Conservation (phyloP, 2,888 invertebrate species). For the Salticus scenicus region DNA sequence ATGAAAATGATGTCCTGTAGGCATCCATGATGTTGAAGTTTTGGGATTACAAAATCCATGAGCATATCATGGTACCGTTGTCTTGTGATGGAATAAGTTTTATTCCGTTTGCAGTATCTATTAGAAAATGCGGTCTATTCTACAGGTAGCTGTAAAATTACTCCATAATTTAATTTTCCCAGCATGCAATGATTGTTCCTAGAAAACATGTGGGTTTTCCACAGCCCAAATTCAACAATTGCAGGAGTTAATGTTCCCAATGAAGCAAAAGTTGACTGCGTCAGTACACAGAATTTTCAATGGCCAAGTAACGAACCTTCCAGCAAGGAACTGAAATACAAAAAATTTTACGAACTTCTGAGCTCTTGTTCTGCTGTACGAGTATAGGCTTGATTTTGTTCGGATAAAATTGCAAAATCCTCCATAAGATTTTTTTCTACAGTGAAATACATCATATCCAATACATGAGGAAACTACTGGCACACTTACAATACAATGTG, state of each 20-base stretch:
- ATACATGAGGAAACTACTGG: slow-evolving; percentile 15
- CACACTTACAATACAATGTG: not conserved
- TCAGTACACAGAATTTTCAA: slow-evolving; percentile 15
- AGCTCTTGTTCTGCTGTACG: not conserved
- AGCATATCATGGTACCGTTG: not conserved
- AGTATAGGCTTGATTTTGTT: slow-evolving; percentile 20
- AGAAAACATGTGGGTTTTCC: not conserved
- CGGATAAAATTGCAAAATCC: slow-evolving; percentile 2
- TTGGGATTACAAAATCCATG: not conserved
- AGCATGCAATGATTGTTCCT: not conserved
- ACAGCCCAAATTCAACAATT: slow-evolving; percentile 16
- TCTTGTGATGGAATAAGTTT: not conserved
- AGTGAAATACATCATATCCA: slow-evolving; percentile 38
- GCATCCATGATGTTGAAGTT: not conserved
- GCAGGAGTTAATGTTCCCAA: slow-evolving; percentile 18
- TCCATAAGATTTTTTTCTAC: slow-evolving; percentile 2
- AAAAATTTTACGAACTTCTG: slow-evolving; percentile 1
- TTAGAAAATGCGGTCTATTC: not conserved
- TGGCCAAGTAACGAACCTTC: not conserved
- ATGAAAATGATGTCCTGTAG: not conserved
- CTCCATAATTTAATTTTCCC: not conserved
- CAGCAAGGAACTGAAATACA: not conserved
- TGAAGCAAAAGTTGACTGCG: slow-evolving; percentile 2
- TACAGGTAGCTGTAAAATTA: not conserved
- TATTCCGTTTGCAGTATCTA: not conserved